Evolutionary conservation across 2,113 vertebrate genomes (phyloP).

Genomic region (Gymnocephalus cernua): DNA sequence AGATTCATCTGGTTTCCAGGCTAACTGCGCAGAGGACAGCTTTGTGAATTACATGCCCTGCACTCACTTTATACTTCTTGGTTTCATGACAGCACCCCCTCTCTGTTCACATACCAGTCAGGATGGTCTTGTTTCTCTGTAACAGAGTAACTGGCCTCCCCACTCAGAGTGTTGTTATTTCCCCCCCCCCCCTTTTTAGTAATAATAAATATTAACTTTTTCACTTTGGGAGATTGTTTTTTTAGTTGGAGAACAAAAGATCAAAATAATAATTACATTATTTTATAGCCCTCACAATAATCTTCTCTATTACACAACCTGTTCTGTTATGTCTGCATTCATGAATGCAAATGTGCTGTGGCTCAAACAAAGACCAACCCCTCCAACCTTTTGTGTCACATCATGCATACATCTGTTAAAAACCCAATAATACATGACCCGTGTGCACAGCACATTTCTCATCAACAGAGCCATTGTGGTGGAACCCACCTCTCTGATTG

Average conservation of each 20-base stretch:
- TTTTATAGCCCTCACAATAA: background rate
- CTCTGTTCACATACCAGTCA: background rate
- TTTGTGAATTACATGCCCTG: background rate
- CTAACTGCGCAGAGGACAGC: background rate
- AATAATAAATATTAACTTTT: background rate
- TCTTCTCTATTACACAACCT: constrained; percentile 11
- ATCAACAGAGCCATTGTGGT: constrained; percentile 73
- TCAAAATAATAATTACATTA: background rate
- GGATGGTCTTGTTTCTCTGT: background rate
- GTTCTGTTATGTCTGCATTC: constrained; percentile 15
- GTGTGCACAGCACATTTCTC: constrained; percentile 69
- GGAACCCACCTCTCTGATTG: constrained; percentile 73
- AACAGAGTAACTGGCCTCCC: background rate
- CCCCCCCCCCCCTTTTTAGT: background rate
- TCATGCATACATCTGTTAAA: constrained; percentile 56
- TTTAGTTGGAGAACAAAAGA: background rate
- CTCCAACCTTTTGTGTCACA: constrained; percentile 34
- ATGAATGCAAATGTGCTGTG: background rate
- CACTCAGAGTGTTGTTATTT: background rate
- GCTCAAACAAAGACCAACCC: constrained; percentile 29
- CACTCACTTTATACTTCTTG: background rate
- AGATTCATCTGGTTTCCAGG: too few relatives aligned
- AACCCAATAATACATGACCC: constrained; percentile 59
- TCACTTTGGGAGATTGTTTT: background rate
- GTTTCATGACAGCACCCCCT: background rate